Percentiles rank a stretch among this genome's conserved stretches.
phyloP scores from a whole-genome alignment of 2,888 invertebrate species.

The Steromphala cineraria region DNA sequence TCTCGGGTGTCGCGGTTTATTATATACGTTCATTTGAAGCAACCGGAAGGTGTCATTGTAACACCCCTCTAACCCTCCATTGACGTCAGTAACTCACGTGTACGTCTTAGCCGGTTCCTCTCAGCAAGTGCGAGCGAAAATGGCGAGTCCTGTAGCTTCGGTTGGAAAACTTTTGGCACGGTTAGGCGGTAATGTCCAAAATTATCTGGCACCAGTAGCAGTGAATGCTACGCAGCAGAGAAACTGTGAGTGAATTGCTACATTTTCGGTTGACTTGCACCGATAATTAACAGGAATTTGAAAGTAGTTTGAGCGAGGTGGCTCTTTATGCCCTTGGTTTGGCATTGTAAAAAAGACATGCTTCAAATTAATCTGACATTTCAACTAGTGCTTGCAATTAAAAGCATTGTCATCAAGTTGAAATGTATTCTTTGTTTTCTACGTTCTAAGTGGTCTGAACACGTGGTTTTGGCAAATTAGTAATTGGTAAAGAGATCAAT shows the following conservation, averaged over 20 bases:
- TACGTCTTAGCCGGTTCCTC: constrained; percentile 38
- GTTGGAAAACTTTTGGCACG: constrained; percentile 61
- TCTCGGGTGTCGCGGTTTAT: too few relatives aligned
- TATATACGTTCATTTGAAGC: too few relatives aligned
- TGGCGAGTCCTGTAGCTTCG: constrained; percentile 65
- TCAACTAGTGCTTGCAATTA: too few relatives aligned
- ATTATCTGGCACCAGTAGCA: constrained; percentile 59
- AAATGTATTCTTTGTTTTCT: too few relatives aligned
- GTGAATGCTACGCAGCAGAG: constrained; percentile 56
- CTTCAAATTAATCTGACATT: background rate
- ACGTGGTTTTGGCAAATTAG: too few relatives aligned
- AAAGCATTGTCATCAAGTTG: too few relatives aligned
- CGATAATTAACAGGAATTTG: background rate
- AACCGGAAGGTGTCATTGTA: too few relatives aligned
- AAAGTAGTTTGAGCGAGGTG: background rate
- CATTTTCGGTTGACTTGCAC: background rate
- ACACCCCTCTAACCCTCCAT: background rate
- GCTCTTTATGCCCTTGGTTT: background rate
- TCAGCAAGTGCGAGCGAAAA: constrained; percentile 46
- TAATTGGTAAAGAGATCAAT: too few relatives aligned
- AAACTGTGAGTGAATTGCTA: constrained; percentile 63
- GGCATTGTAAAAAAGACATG: background rate
- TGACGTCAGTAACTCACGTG: constrained; percentile 7
- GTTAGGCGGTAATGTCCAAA: constrained; percentile 55
- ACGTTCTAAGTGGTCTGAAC: too few relatives aligned